Evolutionary conservation across 2,113 vertebrate genomes (phyloP), one percentile per base, ranked within the genome.

Genomic region (Corvus hawaiiensis): DNA sequence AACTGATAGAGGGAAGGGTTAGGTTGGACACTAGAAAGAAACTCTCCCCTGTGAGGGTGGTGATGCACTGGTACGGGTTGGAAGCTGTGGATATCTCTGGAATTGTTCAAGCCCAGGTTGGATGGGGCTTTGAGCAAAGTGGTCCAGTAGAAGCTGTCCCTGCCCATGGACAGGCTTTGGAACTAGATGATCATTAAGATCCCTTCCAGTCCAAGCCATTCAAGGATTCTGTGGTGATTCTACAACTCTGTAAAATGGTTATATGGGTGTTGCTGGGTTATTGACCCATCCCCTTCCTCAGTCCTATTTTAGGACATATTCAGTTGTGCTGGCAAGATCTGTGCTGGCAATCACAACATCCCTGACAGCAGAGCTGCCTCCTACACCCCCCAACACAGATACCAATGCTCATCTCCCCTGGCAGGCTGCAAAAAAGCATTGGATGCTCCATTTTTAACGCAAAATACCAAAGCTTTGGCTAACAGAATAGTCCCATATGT

Each of bases 301-400:
- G 63, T 16, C 71, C 56, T 20, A 3, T 13, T 13, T 77, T 24
- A n/a, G 21, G 35, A 10, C 33, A 3, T 27, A 4, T 33, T 61
- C 39, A 44, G 13, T 35, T 7, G 0, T 20, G 62, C 48, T 81
- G 62, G 30, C 41, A 79, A 72, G 32, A 12, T 82, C 66, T 44
- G 23, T 3, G 13, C 67, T 87, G 66, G 52, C 66, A 58, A 4
- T 56, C n/a, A 33, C 0, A 0, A 14, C 52, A 55, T 8, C 28
- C 19, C 28, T 23, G 15, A 33, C 24, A 67, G 43, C 67, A 86
- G 44, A 86, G 17, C 67, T 83, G 63, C 41, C 48, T 93, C 54
- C 62, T 27, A 30, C 44, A 35, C 4, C 11, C 22, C 11, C 11
- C 4, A 4, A 5, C 20, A 37, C 14, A 61, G 24, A 30, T 19